Conservation (phyloP, 2,113 vertebrate genomes). For the Xenus cinereus region DNA sequence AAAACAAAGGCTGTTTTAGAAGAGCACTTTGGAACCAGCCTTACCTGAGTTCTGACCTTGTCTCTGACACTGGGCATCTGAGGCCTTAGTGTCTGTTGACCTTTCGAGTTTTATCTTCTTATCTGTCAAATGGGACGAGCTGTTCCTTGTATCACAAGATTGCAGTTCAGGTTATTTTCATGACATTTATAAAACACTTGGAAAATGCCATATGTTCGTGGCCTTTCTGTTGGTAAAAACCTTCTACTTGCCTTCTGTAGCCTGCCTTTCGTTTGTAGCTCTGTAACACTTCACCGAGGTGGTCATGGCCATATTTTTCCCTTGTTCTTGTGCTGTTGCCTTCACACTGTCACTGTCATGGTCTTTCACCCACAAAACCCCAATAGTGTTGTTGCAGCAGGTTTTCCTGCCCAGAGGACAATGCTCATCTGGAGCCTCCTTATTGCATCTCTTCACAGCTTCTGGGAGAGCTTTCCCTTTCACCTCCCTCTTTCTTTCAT, state of each 20-base stretch:
- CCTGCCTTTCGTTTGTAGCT: background rate
- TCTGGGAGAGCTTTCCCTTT: background rate
- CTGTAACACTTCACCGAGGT: background rate
- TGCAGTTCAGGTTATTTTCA: background rate
- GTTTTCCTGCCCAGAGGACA: background rate
- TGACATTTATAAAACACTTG: background rate
- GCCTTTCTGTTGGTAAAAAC: background rate
- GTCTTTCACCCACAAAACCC: background rate
- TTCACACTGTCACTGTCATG: rapidly evolving
- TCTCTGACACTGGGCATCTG: background rate
- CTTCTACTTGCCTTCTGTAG: background rate
- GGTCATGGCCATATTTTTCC: background rate
- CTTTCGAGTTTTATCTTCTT: background rate
- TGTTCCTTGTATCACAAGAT: background rate
- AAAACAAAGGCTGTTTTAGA: background rate
- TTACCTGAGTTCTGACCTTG: background rate
- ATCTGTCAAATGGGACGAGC: background rate
- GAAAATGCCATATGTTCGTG: background rate
- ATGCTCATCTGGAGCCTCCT: background rate
- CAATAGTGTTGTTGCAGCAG: rapidly evolving
- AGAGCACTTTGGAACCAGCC: background rate
- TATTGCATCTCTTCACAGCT: background rate
- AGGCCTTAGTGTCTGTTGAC: background rate
- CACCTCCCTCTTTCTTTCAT: background rate
- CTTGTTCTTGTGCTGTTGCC: background rate